Conservation (phyloP, 2,797 vertebrate species). For the Pangasius macronema region DNA sequence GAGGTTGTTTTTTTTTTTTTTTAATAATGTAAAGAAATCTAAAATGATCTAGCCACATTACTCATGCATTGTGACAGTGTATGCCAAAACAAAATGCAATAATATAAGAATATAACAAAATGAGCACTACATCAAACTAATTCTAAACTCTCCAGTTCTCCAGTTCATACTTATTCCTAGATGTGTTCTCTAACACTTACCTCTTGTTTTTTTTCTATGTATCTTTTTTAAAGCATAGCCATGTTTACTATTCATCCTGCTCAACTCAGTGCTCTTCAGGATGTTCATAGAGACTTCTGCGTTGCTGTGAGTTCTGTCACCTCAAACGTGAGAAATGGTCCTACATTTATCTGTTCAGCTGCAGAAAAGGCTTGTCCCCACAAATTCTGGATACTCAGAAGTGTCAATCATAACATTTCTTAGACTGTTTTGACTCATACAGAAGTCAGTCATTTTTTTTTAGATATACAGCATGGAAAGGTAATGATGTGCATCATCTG, state of each 20-base stretch:
- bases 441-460: conserved; percentile 48
- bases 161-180: conserved; percentile 25
- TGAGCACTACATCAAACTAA: conserved; percentile 8
- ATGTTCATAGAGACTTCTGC: conserved; percentile 65
- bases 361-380: conserved; percentile 60
- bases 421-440: conserved; percentile 42
- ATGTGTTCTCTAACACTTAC: conserved; percentile 42
- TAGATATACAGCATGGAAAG: conserved; percentile 34
- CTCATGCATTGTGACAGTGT: conserved; percentile 9
- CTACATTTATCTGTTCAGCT: conserved; percentile 65
- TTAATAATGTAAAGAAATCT: neutral
- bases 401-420: conserved; percentile 39
- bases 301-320: conserved; percentile 52
- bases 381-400: conserved; percentile 60
- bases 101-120: neutral
- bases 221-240: conserved; percentile 41
- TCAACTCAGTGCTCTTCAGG: conserved; percentile 52
- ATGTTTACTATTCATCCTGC: conserved; percentile 52
- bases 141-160: neutral
- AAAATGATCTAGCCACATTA: neutral
- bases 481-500: conserved; percentile 26
- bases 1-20: neutral
- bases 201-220: conserved; percentile 42
- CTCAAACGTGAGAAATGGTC: conserved; percentile 65
- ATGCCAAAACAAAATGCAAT: neutral